Evolutionary conservation across 1,140 invertebrate species (phyloP), one percentile per base, ranked within the genome.

Genomic region (Drosophila hydei): DNA sequence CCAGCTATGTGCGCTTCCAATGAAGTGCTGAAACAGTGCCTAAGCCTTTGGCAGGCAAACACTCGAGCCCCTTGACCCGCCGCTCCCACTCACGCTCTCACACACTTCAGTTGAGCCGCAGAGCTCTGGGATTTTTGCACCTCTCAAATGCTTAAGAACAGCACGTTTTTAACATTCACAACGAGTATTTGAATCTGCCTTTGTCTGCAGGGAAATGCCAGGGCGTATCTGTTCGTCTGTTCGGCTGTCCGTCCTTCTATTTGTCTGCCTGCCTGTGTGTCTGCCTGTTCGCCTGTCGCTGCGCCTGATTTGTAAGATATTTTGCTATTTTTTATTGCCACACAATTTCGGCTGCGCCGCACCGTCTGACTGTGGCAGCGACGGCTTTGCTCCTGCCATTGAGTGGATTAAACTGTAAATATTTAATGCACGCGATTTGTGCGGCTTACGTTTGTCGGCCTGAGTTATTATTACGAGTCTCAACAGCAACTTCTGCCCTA

Each of bases 321-420:
- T 87, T 85, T 85, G 54, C 81, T 87, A 85, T 85, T 87, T 85
- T 87, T 85, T 85, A 85, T 85, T 79, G 75, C 81, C 81, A 62
- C 71, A 77, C 70, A 50, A 87, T 71, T 85, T 47, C 16, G 40
- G 36, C 19, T 56, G 30, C 16, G 33, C 25, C 48, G 48, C 42
- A 27, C 43, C 47, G 63, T 63, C 80, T 72, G 69, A 54, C 68
- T 43, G 27, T 56, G 68, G 64, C 69, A 63, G 77, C 76, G 30
- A 19, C 68, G 75, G 77, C 69, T 70, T 68, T 45, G 63, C 68
- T 62, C 54, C 43, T 71, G 74, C 77, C 77, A 81, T 87, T 85
- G 77, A 87, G 77, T 85, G 85, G 81, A 85, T 85, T 85, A 85
- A 85, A 85, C 70, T 87, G 70, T 85, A 77, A 85, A 85, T 85